phyloP scores from a whole-genome alignment of 2,113 vertebrate species.

The Pterocles burchelli region DNA sequence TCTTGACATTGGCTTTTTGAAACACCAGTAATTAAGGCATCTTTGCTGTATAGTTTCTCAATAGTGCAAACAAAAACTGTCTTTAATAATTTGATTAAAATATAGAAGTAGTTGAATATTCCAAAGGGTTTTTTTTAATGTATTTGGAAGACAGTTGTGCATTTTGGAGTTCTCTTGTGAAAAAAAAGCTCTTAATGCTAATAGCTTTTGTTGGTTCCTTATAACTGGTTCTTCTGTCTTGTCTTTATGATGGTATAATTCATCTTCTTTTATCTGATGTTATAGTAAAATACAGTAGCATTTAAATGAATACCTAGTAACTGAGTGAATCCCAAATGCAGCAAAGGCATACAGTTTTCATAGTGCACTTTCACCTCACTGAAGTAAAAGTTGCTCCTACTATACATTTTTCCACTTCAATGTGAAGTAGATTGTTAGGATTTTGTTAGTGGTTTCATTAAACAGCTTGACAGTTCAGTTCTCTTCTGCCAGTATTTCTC shows the following conservation, averaged over 20 bases:
- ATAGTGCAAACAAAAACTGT: conserved; percentile 73
- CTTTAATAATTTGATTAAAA: conserved; percentile 74
- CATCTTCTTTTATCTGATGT: conserved; percentile 41
- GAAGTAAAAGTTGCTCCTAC: conserved; percentile 76
- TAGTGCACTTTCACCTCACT: conserved; percentile 78
- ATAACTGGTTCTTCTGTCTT: conserved; percentile 53
- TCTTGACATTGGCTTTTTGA: conserved; percentile 69
- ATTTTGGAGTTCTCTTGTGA: conserved; percentile 68
- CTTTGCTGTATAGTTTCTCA: conserved; percentile 72
- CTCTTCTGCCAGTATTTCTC: conserved; percentile 70
- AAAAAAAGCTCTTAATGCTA: conserved; percentile 68
- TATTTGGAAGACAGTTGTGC: conserved; percentile 70
- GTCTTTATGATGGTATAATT: conserved; percentile 43
- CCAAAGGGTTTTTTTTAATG: conserved; percentile 20
- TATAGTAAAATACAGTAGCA: conserved; percentile 71
- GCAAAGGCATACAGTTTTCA: conserved; percentile 72
- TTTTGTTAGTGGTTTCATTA: conserved; percentile 76
- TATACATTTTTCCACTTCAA: conserved; percentile 81
- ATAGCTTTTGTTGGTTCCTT: conserved; percentile 68
- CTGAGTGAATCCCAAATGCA: conserved; percentile 63
- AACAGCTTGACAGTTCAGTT: conserved; percentile 68
- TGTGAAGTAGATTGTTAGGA: conserved; percentile 80
- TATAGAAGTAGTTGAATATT: conserved; percentile 43
- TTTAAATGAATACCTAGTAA: conserved; percentile 60
- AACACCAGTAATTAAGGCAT: conserved; percentile 79